phyloP scores from a whole-genome alignment of 2,113 vertebrate species.

The Prunella fulvescens region DNA sequence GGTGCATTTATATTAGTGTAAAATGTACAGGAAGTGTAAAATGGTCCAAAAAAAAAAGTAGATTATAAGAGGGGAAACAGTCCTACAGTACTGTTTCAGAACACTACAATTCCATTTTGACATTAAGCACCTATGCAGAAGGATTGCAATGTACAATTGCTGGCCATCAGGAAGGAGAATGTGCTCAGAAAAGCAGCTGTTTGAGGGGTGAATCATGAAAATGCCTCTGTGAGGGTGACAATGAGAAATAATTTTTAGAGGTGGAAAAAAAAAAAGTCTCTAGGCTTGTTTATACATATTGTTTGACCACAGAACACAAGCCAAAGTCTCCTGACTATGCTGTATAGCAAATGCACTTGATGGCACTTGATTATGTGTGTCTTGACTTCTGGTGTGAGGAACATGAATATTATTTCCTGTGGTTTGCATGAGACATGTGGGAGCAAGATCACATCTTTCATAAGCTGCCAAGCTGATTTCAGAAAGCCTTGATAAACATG shows the following conservation, averaged over 20 bases:
- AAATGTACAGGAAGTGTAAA: not conserved
- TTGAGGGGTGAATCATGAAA: not conserved
- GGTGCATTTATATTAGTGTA: not conserved
- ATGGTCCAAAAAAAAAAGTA: not conserved
- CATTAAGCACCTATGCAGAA: not conserved
- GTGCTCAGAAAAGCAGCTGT: not conserved
- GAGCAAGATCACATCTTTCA: constrained; percentile 39
- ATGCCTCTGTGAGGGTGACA: not conserved
- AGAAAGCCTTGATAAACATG: constrained; percentile 51
- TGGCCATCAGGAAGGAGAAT: not conserved
- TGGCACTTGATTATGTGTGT: not conserved
- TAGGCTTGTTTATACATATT: not conserved
- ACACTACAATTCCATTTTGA: not conserved
- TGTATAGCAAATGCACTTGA: not conserved
- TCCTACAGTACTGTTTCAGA: not conserved
- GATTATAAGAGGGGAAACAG: not conserved
- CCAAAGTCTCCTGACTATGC: not conserved
- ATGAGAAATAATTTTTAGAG: not conserved
- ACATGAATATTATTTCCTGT: constrained; percentile 5
- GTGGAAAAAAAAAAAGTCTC: not conserved
- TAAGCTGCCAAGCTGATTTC: constrained; percentile 70
- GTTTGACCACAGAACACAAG: not conserved
- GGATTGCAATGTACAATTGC: not conserved
- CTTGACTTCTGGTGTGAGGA: constrained; percentile 3
- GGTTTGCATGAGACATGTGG: constrained; percentile 17